Percentiles rank a stretch among this genome's conserved stretches.
These are phyloP conservation scores for Sebastes iracundus DNA, from an alignment of 2,797 vertebrate genomes.

Conservation along the genomic window DNA sequence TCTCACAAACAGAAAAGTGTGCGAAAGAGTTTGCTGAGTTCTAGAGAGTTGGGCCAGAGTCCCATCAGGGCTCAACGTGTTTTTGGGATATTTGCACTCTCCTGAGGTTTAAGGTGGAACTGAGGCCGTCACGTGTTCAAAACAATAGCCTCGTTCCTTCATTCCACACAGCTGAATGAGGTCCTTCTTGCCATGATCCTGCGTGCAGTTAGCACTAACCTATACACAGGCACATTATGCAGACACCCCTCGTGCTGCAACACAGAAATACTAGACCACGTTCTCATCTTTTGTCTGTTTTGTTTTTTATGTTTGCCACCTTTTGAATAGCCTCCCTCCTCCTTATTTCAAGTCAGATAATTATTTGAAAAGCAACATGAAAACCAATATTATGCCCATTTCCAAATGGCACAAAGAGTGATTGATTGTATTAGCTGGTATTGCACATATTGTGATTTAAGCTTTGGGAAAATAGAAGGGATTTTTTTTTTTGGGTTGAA, in stretches of 20 bases:
- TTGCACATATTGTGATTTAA: conserved; percentile 86
- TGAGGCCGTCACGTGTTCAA: conserved; percentile 88
- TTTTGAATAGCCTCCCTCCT: conserved; percentile 69
- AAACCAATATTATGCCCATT: conserved; percentile 52
- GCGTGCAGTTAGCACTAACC: conserved; percentile 90
- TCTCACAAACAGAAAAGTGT: conserved; percentile 99
- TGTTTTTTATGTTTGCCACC: conserved; percentile 65
- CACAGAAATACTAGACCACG: conserved; percentile 89
- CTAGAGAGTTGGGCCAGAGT: conserved; percentile 86
- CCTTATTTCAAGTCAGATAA: conserved; percentile 78
- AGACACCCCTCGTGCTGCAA: conserved; percentile 88
- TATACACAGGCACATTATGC: conserved; percentile 91
- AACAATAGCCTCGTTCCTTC: conserved; percentile 91
- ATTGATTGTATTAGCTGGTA: conserved; percentile 87
- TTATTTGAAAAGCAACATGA: conserved; percentile 83
- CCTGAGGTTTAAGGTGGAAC: conserved; percentile 86
- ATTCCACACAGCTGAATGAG: conserved; percentile 93
- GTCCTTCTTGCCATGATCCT: conserved; percentile 91
- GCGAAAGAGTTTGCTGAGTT: conserved; percentile 98
- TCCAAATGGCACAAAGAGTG: conserved; percentile 74
- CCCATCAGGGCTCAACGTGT: conserved; percentile 64
- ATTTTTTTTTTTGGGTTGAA: conserved; percentile 64
- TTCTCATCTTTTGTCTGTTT: conserved; percentile 79
- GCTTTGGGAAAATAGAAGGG: conserved; percentile 77
- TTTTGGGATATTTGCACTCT: conserved; percentile 91